Evolutionary conservation across 2,113 vertebrate species (phyloP).

Genomic region (Tinamus guttatus): DNA sequence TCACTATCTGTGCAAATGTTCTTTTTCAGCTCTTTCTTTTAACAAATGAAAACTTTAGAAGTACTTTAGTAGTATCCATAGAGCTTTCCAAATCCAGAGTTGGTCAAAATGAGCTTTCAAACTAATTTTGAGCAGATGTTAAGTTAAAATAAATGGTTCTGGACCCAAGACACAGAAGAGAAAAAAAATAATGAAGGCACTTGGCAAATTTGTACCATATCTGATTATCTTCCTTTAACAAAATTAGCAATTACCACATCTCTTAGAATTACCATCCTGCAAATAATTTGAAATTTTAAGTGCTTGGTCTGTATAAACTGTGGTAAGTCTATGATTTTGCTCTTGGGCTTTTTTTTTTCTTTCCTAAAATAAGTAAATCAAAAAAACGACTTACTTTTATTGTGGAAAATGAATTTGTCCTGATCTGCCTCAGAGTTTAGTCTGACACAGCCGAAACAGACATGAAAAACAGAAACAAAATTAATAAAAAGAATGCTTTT

Average conservation of each 20-base stretch:
- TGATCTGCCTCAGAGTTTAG: background rate
- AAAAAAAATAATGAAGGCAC: background rate
- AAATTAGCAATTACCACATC: background rate
- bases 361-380: background rate
- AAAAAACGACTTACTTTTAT: background rate
- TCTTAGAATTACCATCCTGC: background rate
- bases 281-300: background rate
- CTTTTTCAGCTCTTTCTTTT: background rate
- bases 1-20: background rate
- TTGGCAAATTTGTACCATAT: background rate
- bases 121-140: background rate
- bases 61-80: background rate
- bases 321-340: background rate
- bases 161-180: background rate
- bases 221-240: background rate
- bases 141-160: background rate
- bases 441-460: background rate
- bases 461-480: background rate
- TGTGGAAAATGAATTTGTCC: background rate
- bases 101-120: background rate
- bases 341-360: constrained; percentile 2
- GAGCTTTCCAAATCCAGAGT: background rate
- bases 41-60: background rate
- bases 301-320: background rate
- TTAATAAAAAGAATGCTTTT: background rate